A percentile compares a stretch with the other conserved stretches of the same genome.
phyloP scores from a whole-genome alignment of 2,113 vertebrate genomes.

The Podiceps cristatus region DNA sequence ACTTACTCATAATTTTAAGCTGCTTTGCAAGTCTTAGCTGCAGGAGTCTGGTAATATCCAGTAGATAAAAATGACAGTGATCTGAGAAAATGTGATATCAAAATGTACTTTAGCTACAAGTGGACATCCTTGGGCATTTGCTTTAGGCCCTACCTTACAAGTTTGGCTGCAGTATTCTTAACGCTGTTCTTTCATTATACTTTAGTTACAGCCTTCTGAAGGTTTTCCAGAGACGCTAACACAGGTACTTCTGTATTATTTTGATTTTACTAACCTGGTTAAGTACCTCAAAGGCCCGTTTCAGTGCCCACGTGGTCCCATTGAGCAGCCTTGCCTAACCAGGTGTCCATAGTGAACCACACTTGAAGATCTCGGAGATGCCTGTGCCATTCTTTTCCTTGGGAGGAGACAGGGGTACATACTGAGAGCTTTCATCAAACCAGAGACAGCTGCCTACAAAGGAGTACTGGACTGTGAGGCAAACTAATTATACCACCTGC shows the following conservation, averaged over 20 bases:
- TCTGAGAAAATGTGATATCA: background rate
- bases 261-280: background rate
- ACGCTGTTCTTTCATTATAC: background rate
- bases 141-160: background rate
- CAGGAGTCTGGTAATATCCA: background rate
- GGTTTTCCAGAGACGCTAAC: background rate
- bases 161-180: background rate
- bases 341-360: background rate
- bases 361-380: background rate
- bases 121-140: background rate
- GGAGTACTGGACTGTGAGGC: fast-evolving
- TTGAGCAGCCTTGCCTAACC: background rate
- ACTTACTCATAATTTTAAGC: background rate
- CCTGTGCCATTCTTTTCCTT: background rate
- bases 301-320: fast-evolving
- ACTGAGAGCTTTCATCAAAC: background rate
- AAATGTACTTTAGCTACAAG: background rate
- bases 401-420: background rate
- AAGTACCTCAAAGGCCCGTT: background rate
- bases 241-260: background rate
- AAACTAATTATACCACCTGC: background rate
- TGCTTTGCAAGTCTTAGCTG: background rate
- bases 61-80: background rate
- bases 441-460: background rate
- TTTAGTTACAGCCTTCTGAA: background rate